These are phyloP conservation scores for Holacanthella duospinosa DNA, from an alignment of 2,888 invertebrate genomes.

Conservation along the genomic window DNA sequence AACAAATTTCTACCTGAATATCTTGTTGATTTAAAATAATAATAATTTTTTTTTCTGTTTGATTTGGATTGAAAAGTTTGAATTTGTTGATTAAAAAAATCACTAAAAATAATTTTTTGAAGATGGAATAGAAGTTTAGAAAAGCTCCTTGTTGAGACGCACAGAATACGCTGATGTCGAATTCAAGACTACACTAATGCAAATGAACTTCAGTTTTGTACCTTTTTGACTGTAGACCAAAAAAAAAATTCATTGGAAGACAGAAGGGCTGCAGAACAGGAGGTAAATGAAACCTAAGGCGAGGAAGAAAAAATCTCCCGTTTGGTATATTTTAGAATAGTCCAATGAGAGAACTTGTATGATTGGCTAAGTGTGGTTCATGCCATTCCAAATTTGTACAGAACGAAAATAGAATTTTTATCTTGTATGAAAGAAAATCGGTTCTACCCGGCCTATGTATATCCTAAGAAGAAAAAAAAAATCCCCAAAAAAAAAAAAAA, in stretches of 20 bases:
- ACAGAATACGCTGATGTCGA: slow-evolving; percentile 27
- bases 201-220: slow-evolving; percentile 37
- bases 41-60: too few species aligned
- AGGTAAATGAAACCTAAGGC: slow-evolving; percentile 7
- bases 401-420: slow-evolving; percentile 37
- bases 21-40: too few species aligned
- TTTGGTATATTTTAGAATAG: slow-evolving; percentile 31
- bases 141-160: slow-evolving; percentile 16
- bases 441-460: neutral
- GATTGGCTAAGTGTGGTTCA: slow-evolving; percentile 39
- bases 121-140: too few species aligned
- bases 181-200: slow-evolving; percentile 32
- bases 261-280: slow-evolving; percentile 15
- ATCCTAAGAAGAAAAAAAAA: neutral
- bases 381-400: slow-evolving; percentile 39
- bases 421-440: neutral
- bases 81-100: too few species aligned
- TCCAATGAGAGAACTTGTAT: slow-evolving; percentile 38
- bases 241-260: slow-evolving; percentile 28
- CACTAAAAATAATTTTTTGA: too few species aligned
- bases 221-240: slow-evolving; percentile 22
- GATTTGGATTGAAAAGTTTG: too few species aligned
- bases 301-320: slow-evolving; percentile 24
- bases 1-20: too few species aligned
- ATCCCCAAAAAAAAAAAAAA: neutral